These are phyloP conservation scores for Alitta virens DNA, from an alignment of 2,888 invertebrate species.

Conservation along the genomic window DNA sequence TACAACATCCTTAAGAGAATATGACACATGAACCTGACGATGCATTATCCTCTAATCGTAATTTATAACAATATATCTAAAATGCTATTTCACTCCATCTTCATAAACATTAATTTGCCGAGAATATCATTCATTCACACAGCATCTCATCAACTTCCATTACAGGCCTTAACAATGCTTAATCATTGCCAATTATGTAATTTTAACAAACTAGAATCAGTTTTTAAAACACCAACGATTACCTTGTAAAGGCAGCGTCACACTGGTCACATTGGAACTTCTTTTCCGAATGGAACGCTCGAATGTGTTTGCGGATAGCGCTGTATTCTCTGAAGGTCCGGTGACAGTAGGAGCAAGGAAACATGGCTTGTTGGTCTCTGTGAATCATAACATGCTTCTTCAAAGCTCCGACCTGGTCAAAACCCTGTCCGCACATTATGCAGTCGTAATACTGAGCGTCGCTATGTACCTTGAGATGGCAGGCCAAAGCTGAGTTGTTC, in stretches of 20 bases:
- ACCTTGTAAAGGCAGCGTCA: slow-evolving; percentile 26
- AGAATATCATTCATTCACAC: neutral
- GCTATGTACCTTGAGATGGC: slow-evolving; percentile 71
- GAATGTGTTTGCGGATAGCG: slow-evolving; percentile 71
- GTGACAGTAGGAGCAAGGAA: slow-evolving; percentile 70
- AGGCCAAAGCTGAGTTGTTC: slow-evolving; percentile 71
- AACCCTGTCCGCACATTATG: slow-evolving; percentile 70
- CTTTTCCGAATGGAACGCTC: slow-evolving; percentile 70
- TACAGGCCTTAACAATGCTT: neutral
- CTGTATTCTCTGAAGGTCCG: slow-evolving; percentile 70
- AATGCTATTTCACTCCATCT: too few species aligned
- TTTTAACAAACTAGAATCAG: neutral
- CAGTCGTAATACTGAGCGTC: slow-evolving; percentile 68
- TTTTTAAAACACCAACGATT: neutral
- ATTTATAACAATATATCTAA: too few species aligned
- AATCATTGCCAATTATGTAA: neutral
- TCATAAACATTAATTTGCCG: too few species aligned
- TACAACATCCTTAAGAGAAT: too few species aligned
- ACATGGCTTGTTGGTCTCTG: slow-evolving; percentile 67
- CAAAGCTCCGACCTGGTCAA: slow-evolving; percentile 61
- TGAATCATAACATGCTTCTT: slow-evolving; percentile 69
- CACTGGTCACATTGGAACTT: slow-evolving; percentile 71
- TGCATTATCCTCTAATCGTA: too few species aligned
- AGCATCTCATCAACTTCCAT: neutral
- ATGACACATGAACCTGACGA: too few species aligned